Conservation (phyloP, 2,113 vertebrate genomes). For the Sula dactylatra region DNA sequence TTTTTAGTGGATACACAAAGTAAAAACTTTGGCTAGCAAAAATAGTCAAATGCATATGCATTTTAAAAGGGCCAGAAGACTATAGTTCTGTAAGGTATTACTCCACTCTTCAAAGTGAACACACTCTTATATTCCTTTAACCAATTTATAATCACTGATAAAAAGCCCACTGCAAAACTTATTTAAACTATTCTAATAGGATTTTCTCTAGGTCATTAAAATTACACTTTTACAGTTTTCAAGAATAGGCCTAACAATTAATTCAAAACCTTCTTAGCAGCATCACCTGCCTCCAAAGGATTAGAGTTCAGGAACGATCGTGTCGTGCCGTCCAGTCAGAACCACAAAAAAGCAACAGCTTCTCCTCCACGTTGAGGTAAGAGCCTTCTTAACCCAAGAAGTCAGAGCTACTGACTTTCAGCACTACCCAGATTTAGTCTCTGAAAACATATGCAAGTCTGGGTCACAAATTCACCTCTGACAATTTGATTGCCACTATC, state of each 20-base stretch:
- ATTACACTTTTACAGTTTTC: slow-evolving; percentile 33
- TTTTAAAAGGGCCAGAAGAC: neutral
- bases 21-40: neutral
- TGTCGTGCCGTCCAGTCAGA: neutral
- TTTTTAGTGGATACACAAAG: neutral
- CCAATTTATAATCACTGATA: neutral
- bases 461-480: neutral
- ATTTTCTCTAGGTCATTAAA: slow-evolving; percentile 60
- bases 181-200: slow-evolving; percentile 37
- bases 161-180: slow-evolving; percentile 28
- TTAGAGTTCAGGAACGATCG: neutral
- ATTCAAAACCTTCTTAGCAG: slow-evolving; percentile 40
- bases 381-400: neutral
- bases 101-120: neutral
- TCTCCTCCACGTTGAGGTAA: neutral
- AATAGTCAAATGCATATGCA: neutral
- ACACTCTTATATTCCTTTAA: neutral
- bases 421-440: neutral
- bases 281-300: slow-evolving; percentile 11
- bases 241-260: slow-evolving; percentile 14
- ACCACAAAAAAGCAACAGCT: neutral
- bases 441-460: neutral
- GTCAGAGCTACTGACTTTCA: neutral
- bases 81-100: neutral
- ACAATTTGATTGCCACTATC: neutral